phyloP scores from a whole-genome alignment of 2,888 invertebrate genomes.

The Abrostola triplasia region DNA sequence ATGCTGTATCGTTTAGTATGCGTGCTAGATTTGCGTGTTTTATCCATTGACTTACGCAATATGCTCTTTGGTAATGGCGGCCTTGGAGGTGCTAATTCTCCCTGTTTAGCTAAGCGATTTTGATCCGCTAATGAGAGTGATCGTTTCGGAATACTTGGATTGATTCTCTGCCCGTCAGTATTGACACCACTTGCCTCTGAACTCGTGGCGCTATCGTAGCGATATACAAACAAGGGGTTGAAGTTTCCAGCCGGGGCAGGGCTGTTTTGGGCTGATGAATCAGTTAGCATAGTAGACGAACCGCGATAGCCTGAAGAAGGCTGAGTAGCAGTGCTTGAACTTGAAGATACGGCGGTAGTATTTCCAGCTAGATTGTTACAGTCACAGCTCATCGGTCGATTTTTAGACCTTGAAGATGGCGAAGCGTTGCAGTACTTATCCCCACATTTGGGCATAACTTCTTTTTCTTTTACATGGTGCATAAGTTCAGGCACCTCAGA shows the following conservation, averaged over 20 bases:
- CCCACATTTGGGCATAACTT: conserved; percentile 70
- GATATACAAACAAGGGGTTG: conserved; percentile 94
- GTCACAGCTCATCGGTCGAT: conserved; percentile 89
- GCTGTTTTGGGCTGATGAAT: conserved; percentile 92
- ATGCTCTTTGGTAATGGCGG: conserved; percentile 93
- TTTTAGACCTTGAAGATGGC: conserved; percentile 86
- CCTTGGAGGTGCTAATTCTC: conserved; percentile 90
- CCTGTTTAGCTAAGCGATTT: conserved; percentile 78
- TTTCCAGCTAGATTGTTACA: conserved; percentile 87
- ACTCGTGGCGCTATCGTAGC: conserved; percentile 93
- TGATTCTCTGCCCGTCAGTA: conserved; percentile 81
- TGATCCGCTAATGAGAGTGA: conserved; percentile 90
- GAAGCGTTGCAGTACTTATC: conserved; percentile 82
- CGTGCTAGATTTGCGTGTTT: conserved; percentile 84
- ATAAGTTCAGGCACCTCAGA: conserved; percentile 94
- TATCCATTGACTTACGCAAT: conserved; percentile 90
- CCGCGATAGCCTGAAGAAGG: conserved; percentile 96
- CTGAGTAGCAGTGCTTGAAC: conserved; percentile 92
- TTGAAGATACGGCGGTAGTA: conserved; percentile 89
- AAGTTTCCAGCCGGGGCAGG: conserved; percentile 89
- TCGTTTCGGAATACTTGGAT: conserved; percentile 90
- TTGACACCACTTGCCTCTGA: conserved; percentile 92
- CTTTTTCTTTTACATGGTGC: conserved; percentile 89
- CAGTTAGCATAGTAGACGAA: conserved; percentile 94
- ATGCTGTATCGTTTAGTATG: conserved; percentile 92